Evolutionary conservation across 1,140 invertebrate genomes (phyloP).

Genomic region (Leguminivora glycinivorella): DNA sequence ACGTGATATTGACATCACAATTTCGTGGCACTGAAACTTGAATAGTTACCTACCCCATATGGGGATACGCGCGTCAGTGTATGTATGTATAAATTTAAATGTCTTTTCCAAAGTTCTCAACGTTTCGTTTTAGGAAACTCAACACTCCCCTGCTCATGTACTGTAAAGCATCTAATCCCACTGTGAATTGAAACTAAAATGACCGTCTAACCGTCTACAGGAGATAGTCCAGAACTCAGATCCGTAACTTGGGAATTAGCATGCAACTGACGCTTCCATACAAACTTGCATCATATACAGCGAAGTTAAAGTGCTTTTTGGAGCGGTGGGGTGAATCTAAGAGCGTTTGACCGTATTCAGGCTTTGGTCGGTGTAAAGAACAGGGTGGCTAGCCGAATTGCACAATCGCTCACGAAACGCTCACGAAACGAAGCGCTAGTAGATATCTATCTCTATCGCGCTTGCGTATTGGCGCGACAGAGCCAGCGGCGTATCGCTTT

Average conservation of each 20-base stretch:
- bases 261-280: not conserved
- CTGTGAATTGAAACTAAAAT: conserved; percentile 19
- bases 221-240: conserved; percentile 15
- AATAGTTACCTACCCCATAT: too few species aligned
- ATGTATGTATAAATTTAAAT: not conserved
- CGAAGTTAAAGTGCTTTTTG: not conserved
- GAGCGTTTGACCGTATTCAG: not conserved
- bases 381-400: too few species aligned
- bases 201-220: conserved; percentile 16
- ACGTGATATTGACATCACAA: too few species aligned
- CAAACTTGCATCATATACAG: not conserved
- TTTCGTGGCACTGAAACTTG: too few species aligned
- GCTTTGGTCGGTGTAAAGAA: not conserved
- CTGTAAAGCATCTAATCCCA: conserved; percentile 4
- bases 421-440: too few species aligned
- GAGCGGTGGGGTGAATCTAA: not conserved
- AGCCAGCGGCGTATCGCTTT: too few species aligned
- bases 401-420: too few species aligned
- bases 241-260: conserved; percentile 24
- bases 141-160: not conserved
- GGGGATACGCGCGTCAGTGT: too few species aligned
- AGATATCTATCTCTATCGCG: too few species aligned
- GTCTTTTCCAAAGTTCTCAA: not conserved
- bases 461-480: too few species aligned
- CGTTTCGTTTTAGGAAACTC: not conserved